Conservation (phyloP, 2,113 vertebrate genomes). For the Cochlearius cochlearius region DNA sequence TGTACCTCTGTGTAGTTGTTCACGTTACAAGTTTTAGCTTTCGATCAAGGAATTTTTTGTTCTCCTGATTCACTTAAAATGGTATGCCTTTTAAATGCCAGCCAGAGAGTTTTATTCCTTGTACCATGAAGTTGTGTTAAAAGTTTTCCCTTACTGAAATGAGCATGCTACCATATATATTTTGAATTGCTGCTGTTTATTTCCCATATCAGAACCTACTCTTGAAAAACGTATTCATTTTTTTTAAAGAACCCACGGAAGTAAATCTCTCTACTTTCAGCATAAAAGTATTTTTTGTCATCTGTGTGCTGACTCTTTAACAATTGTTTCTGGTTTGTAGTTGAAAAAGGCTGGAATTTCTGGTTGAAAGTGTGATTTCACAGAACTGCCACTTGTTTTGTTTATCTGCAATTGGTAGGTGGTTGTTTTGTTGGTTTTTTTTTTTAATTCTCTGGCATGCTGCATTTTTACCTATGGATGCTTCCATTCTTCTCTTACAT, state of each 20-base stretch:
- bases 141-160: neutral
- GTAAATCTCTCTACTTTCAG: neutral
- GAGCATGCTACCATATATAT: fast-evolving
- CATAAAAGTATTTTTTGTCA: neutral
- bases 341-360: neutral
- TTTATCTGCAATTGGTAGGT: neutral
- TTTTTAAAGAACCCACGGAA: neutral
- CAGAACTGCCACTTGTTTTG: neutral
- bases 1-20: neutral
- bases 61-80: neutral
- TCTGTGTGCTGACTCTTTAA: neutral
- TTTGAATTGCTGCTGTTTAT: neutral
- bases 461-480: neutral
- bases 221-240: neutral
- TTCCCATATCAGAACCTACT: neutral
- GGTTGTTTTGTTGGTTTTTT: neutral
- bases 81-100: neutral
- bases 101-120: neutral
- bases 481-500: neutral
- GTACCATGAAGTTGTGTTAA: neutral
- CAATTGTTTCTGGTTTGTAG: neutral
- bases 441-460: neutral
- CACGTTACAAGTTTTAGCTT: neutral
- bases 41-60: neutral
- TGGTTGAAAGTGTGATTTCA: neutral